Conservation (phyloP, 2,888 invertebrate genomes). For the Lasioglossum zephyrum region DNA sequence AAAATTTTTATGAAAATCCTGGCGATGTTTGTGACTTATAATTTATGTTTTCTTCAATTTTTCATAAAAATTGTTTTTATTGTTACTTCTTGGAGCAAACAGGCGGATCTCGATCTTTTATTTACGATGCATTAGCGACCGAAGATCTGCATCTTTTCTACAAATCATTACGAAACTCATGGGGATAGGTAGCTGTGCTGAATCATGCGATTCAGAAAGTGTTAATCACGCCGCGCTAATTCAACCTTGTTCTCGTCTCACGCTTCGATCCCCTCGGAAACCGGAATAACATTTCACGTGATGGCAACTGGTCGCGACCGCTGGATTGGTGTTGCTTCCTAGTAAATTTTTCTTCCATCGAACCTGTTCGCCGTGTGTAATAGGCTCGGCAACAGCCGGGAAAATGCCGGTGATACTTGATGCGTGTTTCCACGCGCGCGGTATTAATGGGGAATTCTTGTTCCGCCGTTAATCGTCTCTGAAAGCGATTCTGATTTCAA, state of each 20-base stretch:
- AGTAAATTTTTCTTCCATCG: conserved; percentile 9
- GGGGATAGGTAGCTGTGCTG: background rate
- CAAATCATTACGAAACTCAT: background rate
- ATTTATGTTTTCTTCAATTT: no score
- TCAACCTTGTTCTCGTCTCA: conserved; percentile 11
- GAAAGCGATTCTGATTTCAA: background rate
- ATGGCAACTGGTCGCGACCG: conserved; percentile 10
- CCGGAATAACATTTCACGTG: conserved; percentile 10
- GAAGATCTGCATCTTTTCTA: no score
- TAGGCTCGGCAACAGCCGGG: background rate
- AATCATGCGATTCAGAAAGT: background rate
- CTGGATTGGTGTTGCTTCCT: conserved; percentile 26
- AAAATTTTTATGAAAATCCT: no score
- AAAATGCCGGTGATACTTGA: conserved; percentile 22
- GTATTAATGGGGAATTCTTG: conserved; percentile 5
- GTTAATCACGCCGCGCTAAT: background rate
- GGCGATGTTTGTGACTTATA: no score
- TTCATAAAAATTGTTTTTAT: no score
- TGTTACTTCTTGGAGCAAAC: no score
- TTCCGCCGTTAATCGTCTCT: background rate
- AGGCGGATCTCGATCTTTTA: no score
- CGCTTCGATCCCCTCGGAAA: conserved; percentile 9
- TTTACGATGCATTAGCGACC: no score
- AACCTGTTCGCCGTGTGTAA: conserved; percentile 28
- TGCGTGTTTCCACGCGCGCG: conserved; percentile 1